Evolutionary conservation across 2,113 vertebrate genomes (phyloP), one percentile per base, ranked within the genome.

Genomic region (Limnothrissa miodon): DNA sequence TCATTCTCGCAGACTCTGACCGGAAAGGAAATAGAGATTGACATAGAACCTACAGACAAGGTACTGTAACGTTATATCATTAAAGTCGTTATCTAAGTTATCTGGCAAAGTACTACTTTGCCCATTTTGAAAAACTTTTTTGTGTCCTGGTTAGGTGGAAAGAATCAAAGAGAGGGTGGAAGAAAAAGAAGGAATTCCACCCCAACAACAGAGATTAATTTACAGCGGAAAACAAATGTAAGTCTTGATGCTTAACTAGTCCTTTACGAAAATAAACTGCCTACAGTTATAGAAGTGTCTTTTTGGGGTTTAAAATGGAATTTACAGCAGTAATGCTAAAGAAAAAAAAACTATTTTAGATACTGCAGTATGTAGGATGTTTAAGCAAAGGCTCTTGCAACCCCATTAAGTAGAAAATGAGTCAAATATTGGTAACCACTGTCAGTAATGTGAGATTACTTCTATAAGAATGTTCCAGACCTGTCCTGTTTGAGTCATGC

Each of bases 141-240:
- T 8, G 45, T 17, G 19, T 82, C 11, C 45, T 13, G 42, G 78
- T 39, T 82, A 98, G 97, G 97, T 98, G 94, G 97, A 98, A 89
- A 92, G 97, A 85, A 98, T 98, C 87, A 98, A 98, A 92, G 97
- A 98, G 80, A 91, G 97, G 4, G 97, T 98, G 80, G 97, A 98
- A 84, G 97, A 98, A 90, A 97, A 98, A 87, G 97, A 98, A 78
- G 96, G 97, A 13, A 98, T 98, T 84, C 97, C 97, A 21, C 97
- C 97, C 0, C 96, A 97, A 79, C 97, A 98, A 83, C 97, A 98
- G 93, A 94, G 97, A 79, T 90, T 98, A 83, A 98, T 98, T 92
- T 98, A 97, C 92, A 98, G 97, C 81, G 96, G 97, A 1, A 98
- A 97, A 92, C 96, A 98, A 89, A 98, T 98, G 97, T 98, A 89